Evolutionary conservation across 2,113 vertebrate species (phyloP), one percentile per base, ranked within the genome.

Genomic region (Caloenas nicobarica): DNA sequence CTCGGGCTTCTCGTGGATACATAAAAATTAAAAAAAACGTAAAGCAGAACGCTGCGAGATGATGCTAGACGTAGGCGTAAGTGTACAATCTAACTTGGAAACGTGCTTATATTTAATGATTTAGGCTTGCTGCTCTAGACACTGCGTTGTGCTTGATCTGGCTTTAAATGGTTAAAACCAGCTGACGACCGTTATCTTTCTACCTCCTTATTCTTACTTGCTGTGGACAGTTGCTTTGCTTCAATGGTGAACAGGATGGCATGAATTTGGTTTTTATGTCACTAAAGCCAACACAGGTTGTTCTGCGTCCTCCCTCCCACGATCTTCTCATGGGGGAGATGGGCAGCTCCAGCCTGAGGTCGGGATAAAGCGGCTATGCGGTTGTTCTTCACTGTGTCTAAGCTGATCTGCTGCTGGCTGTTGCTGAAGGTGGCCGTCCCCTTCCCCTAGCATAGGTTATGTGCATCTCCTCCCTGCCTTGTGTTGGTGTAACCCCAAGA

Each of bases 311-410:
- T 80, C 86, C 31, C 8, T 62, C 7, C 34, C 5, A 1, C 4
- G 2, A 2, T 29, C 16, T 53, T 71, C 10, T 1, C 0, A 0
- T 1, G 3, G 22, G 33, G n/a, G 2, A 69, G 29, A 7, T n/a
- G 77, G 81, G 22, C 22, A 34, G 8, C 33, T 22, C 21, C 28
- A 17, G 1, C 28, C 22, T 8, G 22, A 26, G 28, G 29, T 17
- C 0, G 3, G 4, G n/a, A 23, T 51, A 16, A 46, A 83, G 29
- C 3, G 3, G 46, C 29, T 0, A 0, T 50, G 34, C 68, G 64
- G 18, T 58, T 77, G 44, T 64, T 81, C 38, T 33, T 78, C 5
- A 2, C 18, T 0, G 0, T 50, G 22, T 60, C 17, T 9, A 1
- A 42, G 38, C 10, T 57, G 44, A 23, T 38, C 11, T 0, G 2